Conservation (phyloP, 2,113 vertebrate species). For the Cervus canadensis region DNA sequence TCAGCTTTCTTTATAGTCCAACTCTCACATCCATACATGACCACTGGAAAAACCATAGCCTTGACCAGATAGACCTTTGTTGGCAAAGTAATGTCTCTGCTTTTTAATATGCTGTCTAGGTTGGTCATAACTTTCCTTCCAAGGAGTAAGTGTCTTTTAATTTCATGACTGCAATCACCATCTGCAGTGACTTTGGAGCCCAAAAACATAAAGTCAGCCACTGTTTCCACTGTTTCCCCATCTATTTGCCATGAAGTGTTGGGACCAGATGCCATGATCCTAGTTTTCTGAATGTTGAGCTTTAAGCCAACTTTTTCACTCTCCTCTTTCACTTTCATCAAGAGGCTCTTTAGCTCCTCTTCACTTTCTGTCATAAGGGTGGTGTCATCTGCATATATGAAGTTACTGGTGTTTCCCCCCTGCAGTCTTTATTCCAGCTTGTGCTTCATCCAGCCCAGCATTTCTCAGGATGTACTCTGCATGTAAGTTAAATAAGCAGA, state of each 20-base stretch:
- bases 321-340: not conserved
- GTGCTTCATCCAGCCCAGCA: rapidly evolving
- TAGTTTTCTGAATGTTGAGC: not conserved
- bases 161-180: not conserved
- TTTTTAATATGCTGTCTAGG: not conserved
- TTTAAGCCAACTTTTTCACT: not conserved
- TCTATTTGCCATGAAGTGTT: not conserved
- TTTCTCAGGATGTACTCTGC: not conserved
- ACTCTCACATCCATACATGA: not conserved
- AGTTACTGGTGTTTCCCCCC: rapidly evolving
- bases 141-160: not conserved
- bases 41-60: not conserved
- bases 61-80: not conserved
- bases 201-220: not conserved
- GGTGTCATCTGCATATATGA: not conserved
- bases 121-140: not conserved
- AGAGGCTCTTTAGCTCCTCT: not conserved
- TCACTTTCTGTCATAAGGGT: not conserved
- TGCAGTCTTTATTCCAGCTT: rapidly evolving
- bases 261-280: not conserved
- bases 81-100: not conserved
- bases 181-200: not conserved
- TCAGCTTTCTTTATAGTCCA: not conserved
- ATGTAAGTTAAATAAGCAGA: not conserved
- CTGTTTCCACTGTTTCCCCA: not conserved